Conservation (phyloP, 2,113 vertebrate genomes). For the Gasterosteus nipponicus region DNA sequence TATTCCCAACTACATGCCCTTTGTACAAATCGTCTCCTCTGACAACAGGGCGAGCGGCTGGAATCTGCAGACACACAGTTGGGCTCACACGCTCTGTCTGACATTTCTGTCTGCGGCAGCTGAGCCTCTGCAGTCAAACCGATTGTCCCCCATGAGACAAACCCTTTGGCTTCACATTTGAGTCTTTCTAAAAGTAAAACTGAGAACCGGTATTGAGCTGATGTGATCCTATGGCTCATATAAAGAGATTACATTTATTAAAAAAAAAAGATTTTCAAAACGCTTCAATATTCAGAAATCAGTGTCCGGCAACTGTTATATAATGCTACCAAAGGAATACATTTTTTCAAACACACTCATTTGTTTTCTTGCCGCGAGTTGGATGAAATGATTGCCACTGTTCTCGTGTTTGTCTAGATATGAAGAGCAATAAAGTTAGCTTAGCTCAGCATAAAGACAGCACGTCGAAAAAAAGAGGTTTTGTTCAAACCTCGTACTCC, state of each 20-base stretch:
- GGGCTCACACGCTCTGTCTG: not conserved
- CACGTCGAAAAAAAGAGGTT: not conserved
- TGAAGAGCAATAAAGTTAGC: not conserved
- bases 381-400: not conserved
- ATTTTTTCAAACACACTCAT: not conserved
- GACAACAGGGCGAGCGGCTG: slow-evolving; percentile 21
- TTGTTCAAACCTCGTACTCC: slow-evolving; percentile 89
- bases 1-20: slow-evolving; percentile 10
- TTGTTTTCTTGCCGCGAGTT: not conserved
- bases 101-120: slow-evolving; percentile 24
- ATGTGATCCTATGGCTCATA: not conserved
- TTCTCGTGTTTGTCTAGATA: not conserved
- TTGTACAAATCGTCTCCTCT: slow-evolving; percentile 17
- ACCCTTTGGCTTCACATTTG: not conserved
- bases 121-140: slow-evolving; percentile 13
- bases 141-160: not conserved
- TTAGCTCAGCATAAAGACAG: not conserved
- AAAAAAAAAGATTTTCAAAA: not conserved
- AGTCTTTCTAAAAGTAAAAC: not conserved
- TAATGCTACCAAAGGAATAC: not conserved
- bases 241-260: not conserved
- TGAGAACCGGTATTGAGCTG: not conserved
- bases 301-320: not conserved
- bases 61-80: slow-evolving; percentile 7
- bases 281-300: not conserved